Base-by-base conservation (phyloP, 2,888 invertebrate genomes). In the Watsonalla cultraria region DNA sequence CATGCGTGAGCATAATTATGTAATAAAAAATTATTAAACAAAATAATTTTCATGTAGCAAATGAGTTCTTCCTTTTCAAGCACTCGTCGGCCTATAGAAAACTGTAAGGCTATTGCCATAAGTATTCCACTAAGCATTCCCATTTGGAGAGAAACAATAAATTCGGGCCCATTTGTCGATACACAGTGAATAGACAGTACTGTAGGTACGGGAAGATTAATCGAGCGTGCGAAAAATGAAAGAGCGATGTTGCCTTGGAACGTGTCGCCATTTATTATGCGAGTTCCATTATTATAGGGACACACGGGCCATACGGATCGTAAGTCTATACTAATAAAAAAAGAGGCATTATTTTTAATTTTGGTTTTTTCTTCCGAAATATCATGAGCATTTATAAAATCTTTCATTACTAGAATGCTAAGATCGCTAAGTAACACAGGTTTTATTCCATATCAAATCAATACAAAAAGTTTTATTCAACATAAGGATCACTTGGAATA, bases 211-310 rank as follows among this genome's bases (percentile, higher is more conserved):
- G 61, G 66, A 75, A 80, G 82, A 85, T 84, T 81, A 84, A 86
- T 85, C 75, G 81, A 74, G 71, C 73, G 77, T 74, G 76, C 69
- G 80, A 82, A 84, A 85, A 83, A 85, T 83, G 84, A 78, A 79
- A 78, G 80, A 81, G 72, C 76, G 70, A 70, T 73, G 78, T 76
- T 82, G 83, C 82, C 82, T 76, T 78, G 71, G 68, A 72, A 80
- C 80, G 80, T 78, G 80, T 74, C 78, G 70, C 74, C 82, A 81
- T 86, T 79, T 84, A 80, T 85, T 78, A 82, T 76, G 73, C 72
- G 68, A 74, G 70, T 75, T 74, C 79, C 78, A 79, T 83, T 84
- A 80, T 77, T 78, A 71, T 69, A 46, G 56, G 52, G 64, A 65
- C 66, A 68, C 57, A 78, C 68, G 46, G 66, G 0, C 53, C 9